Evolutionary conservation across 2,113 vertebrate genomes (phyloP).

Genomic region (Rousettus leschenaultii): DNA sequence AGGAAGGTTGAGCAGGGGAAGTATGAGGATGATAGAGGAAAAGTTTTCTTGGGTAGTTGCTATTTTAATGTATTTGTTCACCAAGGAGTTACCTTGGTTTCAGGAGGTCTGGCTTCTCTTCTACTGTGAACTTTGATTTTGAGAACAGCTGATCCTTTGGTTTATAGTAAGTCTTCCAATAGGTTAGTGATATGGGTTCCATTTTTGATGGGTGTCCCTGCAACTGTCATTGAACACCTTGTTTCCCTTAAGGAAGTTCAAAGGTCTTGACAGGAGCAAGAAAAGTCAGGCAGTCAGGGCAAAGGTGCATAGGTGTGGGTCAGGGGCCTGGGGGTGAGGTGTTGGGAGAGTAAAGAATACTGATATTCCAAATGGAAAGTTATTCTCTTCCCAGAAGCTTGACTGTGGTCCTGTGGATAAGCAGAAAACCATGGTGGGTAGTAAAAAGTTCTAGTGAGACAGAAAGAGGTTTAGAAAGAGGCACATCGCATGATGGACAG

Average conservation of each 20-base stretch:
- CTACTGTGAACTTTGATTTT: background rate
- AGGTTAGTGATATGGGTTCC: background rate
- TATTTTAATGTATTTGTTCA: background rate
- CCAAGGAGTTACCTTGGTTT: background rate
- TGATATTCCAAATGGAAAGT: background rate
- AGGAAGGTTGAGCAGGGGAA: background rate
- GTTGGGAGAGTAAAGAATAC: background rate
- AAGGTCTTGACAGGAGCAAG: background rate
- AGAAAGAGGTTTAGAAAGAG: background rate
- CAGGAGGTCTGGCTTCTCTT: background rate
- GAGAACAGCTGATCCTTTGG: background rate
- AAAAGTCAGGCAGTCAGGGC: background rate
- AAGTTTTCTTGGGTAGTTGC: background rate
- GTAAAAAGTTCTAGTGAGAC: no score
- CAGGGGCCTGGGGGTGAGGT: background rate
- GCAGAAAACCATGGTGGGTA: no score
- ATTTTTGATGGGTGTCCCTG: background rate
- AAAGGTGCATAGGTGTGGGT: background rate
- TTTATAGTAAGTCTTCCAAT: background rate
- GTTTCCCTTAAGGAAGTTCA: background rate
- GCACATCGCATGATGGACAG: no score
- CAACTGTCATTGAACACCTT: background rate
- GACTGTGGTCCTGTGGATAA: no score
- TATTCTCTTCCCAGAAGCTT: background rate
- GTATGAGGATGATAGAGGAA: background rate